Conservation (phyloP, 2,797 vertebrate genomes). For the Catamblyrhynchus diadema region DNA sequence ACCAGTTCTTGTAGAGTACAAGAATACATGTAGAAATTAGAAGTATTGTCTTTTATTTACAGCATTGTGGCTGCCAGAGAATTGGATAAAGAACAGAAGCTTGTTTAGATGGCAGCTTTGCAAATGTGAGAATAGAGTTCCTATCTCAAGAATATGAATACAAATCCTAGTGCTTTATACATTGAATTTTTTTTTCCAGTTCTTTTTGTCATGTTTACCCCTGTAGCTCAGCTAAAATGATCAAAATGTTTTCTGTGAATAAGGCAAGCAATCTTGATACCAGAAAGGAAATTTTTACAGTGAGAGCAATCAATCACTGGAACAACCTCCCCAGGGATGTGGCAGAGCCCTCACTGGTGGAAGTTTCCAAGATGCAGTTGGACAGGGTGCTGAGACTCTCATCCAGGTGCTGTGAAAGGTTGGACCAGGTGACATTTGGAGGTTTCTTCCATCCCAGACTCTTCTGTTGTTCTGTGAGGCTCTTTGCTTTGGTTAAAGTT, state of each 20-base stretch:
- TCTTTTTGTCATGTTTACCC: not conserved
- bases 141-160: not conserved
- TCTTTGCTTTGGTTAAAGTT: not conserved
- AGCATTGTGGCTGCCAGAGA: not conserved
- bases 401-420: not conserved
- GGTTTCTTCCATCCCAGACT: not conserved
- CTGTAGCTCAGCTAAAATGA: not conserved
- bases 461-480: not conserved
- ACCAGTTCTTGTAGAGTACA: not conserved
- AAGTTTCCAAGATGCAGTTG: not conserved
- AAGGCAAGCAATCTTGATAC: not conserved
- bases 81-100: not conserved
- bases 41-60: not conserved
- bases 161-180: not conserved
- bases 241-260: not conserved
- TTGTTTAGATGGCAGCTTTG: not conserved
- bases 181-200: not conserved
- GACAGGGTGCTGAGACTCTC: not conserved
- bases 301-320: not conserved
- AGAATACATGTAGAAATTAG: not conserved
- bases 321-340: not conserved
- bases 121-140: not conserved
- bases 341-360: fast-evolving
- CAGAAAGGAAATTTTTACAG: not conserved
- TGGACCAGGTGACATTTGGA: not conserved